Evolutionary conservation across 2,888 invertebrate genomes (phyloP).

Genomic region (Incurvaria masculella): DNA sequence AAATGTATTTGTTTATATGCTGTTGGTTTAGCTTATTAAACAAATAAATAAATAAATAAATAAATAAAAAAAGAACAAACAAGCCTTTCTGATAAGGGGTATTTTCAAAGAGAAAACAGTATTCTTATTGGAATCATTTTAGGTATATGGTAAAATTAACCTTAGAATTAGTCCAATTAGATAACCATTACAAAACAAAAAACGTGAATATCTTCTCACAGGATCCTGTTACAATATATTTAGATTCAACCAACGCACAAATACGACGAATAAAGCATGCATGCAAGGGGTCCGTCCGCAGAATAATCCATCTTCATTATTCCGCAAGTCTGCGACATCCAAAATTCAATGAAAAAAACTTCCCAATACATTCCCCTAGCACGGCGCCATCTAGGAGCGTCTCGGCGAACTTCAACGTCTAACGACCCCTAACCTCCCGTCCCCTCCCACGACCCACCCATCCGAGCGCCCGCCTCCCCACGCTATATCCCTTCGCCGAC

Average conservation of each 20-base stretch:
- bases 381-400: constrained; percentile 49
- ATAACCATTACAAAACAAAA: too few species aligned
- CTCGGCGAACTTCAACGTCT: constrained; percentile 31
- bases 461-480: constrained; percentile 36
- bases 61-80: too few species aligned
- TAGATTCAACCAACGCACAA: neutral
- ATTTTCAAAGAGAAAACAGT: too few species aligned
- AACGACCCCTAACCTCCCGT: constrained; percentile 26
- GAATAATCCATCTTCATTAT: constrained; percentile 51
- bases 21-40: too few species aligned
- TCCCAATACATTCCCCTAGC: constrained; percentile 20
- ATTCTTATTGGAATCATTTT: too few species aligned
- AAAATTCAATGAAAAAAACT: constrained; percentile 53
- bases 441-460: constrained; percentile 35
- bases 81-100: too few species aligned
- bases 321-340: constrained; percentile 39
- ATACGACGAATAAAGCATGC: neutral
- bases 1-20: too few species aligned
- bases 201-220: too few species aligned
- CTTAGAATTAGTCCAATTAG: too few species aligned
- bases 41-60: too few species aligned
- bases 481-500: constrained; percentile 43
- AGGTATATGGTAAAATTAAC: too few species aligned
- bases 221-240: too few species aligned
- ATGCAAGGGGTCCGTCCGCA: neutral